Conservation (phyloP, 2,888 invertebrate genomes). For the Hololepta plana region DNA sequence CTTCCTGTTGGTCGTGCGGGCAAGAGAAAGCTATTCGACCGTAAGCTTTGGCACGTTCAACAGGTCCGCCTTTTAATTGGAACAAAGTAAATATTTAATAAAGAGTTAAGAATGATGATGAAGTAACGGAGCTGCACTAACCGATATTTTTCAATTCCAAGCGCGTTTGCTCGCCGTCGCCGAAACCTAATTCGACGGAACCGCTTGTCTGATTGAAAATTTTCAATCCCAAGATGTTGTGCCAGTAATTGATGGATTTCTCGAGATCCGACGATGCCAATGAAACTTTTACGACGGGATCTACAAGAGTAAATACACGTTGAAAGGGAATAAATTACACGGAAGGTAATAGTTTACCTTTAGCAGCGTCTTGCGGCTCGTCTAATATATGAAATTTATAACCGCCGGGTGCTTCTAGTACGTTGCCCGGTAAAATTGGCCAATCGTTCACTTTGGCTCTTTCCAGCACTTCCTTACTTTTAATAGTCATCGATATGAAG, state of each 20-base stretch:
- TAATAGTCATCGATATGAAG: slow-evolving; percentile 69
- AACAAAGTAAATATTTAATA: slow-evolving; percentile 7
- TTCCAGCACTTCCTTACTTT: slow-evolving; percentile 56
- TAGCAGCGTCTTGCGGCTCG: slow-evolving; percentile 44
- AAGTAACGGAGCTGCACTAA: slow-evolving; percentile 20
- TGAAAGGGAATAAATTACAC: neutral
- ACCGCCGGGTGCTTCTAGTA: slow-evolving; percentile 77
- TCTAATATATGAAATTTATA: slow-evolving; percentile 71
- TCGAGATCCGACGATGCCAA: slow-evolving; percentile 60
- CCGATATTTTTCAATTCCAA: slow-evolving; percentile 60
- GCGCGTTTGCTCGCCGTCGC: slow-evolving; percentile 48
- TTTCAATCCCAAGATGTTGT: slow-evolving; percentile 54
- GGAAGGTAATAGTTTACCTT: slow-evolving; percentile 30
- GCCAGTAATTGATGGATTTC: slow-evolving; percentile 72
- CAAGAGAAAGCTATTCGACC: slow-evolving; percentile 92
- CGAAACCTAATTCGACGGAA: slow-evolving; percentile 49
- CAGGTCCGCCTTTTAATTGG: slow-evolving; percentile 30
- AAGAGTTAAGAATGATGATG: slow-evolving; percentile 7
- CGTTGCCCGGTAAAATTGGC: slow-evolving; percentile 45
- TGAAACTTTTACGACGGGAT: slow-evolving; percentile 66
- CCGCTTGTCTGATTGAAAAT: slow-evolving; percentile 41
- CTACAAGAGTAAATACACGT: slow-evolving; percentile 23
- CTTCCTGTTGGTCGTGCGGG: slow-evolving; percentile 57
- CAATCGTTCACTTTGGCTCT: slow-evolving; percentile 55
- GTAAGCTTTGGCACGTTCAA: slow-evolving; percentile 79